Evolutionary conservation across 2,113 vertebrate genomes (phyloP).

Genomic region (human (Homo sapiens)): DNA sequence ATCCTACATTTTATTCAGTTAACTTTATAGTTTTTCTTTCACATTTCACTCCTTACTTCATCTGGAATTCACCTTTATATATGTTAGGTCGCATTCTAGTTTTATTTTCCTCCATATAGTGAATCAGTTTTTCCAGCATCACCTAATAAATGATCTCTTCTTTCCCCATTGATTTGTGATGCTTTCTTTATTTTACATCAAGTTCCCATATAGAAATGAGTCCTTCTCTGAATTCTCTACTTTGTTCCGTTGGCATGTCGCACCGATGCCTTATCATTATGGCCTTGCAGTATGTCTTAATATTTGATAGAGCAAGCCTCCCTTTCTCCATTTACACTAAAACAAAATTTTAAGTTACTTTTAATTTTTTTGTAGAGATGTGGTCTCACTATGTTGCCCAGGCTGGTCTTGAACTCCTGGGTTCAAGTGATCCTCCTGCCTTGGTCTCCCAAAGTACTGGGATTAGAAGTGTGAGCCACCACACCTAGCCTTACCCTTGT

Average conservation of each 20-base stretch:
- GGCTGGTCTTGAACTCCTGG: no score
- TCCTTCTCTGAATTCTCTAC: neutral
- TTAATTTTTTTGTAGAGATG: no score
- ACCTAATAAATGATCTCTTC: constrained; percentile 6
- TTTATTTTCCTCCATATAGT: neutral
- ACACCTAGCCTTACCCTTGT: no score
- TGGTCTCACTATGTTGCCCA: no score
- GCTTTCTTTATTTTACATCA: neutral
- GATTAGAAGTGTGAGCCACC: no score
- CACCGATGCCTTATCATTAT: neutral
- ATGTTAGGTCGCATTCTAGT: neutral
- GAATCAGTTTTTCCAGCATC: neutral
- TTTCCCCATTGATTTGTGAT: neutral
- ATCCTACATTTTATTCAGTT: neutral
- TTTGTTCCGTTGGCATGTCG: neutral
- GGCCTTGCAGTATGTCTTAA: neutral
- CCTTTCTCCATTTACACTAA: neutral
- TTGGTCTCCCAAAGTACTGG: no score
- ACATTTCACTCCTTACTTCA: neutral
- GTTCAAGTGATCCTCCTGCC: no score
- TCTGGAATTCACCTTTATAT: neutral
- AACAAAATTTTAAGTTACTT: no score
- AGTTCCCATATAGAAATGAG: neutral
- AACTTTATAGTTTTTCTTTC: neutral
- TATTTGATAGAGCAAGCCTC: neutral